A percentile compares a stretch with the other conserved stretches of the same genome.
Conservation (phyloP, 2,888 invertebrate genomes). For the Epistrophe grossulariae region DNA sequence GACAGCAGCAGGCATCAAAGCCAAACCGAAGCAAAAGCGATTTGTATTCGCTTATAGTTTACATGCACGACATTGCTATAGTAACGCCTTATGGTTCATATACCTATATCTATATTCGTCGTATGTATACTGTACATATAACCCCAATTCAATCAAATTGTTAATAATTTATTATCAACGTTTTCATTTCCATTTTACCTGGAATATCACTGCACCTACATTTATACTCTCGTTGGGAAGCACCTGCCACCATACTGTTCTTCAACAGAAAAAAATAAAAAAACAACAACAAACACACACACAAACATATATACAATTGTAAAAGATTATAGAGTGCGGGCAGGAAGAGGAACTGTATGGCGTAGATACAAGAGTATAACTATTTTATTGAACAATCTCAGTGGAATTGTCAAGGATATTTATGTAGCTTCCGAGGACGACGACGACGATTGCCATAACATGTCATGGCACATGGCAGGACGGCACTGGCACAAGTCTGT, state of each 20-base stretch:
- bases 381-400: slow-evolving; percentile 73
- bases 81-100: slow-evolving; percentile 32
- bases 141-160: slow-evolving; percentile 75
- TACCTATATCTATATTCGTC: too few species aligned
- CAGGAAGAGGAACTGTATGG: background rate
- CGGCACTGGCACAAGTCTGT: slow-evolving; percentile 40
- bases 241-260: background rate
- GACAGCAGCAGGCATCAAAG: background rate
- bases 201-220: slow-evolving; percentile 26
- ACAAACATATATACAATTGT: background rate
- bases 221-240: background rate
- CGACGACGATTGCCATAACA: slow-evolving; percentile 37
- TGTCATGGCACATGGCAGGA: slow-evolving; percentile 37
- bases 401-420: slow-evolving; percentile 63
- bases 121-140: background rate
- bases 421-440: slow-evolving; percentile 13
- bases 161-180: slow-evolving; percentile 75
- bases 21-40: slow-evolving; percentile 23
- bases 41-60: slow-evolving; percentile 65
- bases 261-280: background rate
- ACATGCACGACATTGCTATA: slow-evolving; percentile 50
- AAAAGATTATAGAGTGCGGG: background rate
- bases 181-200: slow-evolving; percentile 66
- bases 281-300: background rate
- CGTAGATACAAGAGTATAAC: slow-evolving; percentile 28